Evolutionary conservation across 2,888 invertebrate species (phyloP).

Genomic region (Campoletis raptor): DNA sequence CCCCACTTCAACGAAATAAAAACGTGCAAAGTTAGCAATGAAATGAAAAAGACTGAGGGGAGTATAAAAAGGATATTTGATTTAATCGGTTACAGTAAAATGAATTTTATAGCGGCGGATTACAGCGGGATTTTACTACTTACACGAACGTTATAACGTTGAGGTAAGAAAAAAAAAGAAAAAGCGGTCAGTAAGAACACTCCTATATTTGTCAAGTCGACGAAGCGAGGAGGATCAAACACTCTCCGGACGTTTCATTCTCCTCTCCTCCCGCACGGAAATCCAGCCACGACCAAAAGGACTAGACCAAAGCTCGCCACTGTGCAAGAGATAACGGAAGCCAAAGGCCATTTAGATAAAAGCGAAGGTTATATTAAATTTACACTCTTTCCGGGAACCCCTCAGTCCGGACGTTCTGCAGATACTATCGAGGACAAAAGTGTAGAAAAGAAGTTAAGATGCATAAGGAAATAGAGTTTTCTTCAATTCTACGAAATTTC

Average conservation of each 20-base stretch:
- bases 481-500: slow-evolving; percentile 2
- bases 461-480: slow-evolving; percentile 48
- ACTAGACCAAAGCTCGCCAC: slow-evolving; percentile 16
- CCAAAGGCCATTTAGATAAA: slow-evolving; percentile 80
- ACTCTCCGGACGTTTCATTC: slow-evolving; percentile 32
- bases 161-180: slow-evolving; percentile 48
- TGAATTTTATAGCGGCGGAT: slow-evolving; percentile 77
- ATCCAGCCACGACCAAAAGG: slow-evolving; percentile 51
- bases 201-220: slow-evolving; percentile 12
- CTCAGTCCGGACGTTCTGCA: slow-evolving; percentile 9
- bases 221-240: slow-evolving; percentile 50
- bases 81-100: slow-evolving; percentile 40
- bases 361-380: slow-evolving; percentile 80
- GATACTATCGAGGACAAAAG: slow-evolving; percentile 31
- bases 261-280: slow-evolving; percentile 22
- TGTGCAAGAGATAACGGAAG: slow-evolving; percentile 56
- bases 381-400: slow-evolving; percentile 71
- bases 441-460: slow-evolving; percentile 10
- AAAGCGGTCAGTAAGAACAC: slow-evolving; percentile 42
- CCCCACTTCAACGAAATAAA: not conserved
- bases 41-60: not conserved
- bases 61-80: not conserved
- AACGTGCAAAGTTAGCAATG: not conserved
- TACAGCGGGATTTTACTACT: slow-evolving; percentile 73
- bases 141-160: slow-evolving; percentile 67